A percentile compares a stretch with the other conserved stretches of the same genome.
Evolutionary conservation across 1,140 invertebrate genomes (phyloP).

Genomic region (Oryctes rhinoceros): DNA sequence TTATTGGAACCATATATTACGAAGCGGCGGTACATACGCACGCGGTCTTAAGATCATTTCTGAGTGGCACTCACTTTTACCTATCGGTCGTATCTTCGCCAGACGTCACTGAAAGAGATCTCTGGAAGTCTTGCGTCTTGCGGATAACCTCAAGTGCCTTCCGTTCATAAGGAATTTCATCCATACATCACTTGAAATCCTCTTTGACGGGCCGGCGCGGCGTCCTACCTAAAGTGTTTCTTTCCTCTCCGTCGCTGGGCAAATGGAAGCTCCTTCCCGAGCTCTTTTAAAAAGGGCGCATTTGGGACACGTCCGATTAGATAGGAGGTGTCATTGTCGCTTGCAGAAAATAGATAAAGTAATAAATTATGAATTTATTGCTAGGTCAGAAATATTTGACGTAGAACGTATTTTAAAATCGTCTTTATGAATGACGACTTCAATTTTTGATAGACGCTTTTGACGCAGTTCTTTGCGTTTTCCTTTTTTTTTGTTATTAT

Average conservation of each 20-base stretch:
- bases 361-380: no score
- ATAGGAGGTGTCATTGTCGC: not conserved
- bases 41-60: not conserved
- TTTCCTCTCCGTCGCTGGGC: not conserved
- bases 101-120: conserved; percentile 9
- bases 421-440: no score
- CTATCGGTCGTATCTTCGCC: not conserved
- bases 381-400: no score
- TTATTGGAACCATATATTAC: no score
- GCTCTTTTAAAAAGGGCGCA: not conserved
- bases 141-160: conserved; percentile 30
- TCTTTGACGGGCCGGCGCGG: not conserved
- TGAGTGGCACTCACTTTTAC: not conserved
- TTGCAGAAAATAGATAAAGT: no score
- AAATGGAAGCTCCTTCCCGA: not conserved
- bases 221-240: conserved; percentile 12
- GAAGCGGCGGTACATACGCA: not conserved
- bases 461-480: no score
- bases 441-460: no score
- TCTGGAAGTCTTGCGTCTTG: conserved; percentile 3
- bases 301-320: not conserved
- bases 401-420: no score
- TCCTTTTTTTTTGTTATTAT: no score
- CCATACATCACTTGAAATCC: conserved; percentile 33
- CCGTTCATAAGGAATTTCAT: conserved; percentile 13